Evolutionary conservation across 2,888 invertebrate genomes (phyloP), one percentile per base, ranked within the genome.

Genomic region (Cantharis flavilabris): DNA sequence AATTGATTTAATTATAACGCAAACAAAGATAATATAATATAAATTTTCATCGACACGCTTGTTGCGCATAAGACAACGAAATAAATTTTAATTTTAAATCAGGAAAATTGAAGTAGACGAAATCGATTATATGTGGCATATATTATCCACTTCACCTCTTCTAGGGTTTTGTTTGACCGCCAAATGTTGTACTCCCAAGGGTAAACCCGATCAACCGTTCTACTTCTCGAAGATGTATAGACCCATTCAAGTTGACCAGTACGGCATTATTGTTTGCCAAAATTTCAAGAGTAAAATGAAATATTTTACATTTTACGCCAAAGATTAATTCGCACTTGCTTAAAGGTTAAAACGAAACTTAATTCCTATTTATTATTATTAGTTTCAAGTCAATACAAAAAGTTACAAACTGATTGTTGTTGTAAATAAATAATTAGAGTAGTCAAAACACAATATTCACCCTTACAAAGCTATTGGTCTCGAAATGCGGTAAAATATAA

Each of bases 201-300:
- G 82, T 73, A 73, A 79, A 80, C 80, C 81, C 78, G 79, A 79
- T 79, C 80, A 80, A 82, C 81, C 82, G 80, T 81, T 83, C 79
- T 78, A 82, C 82, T 81, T 82, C 79, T 81, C 80, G 26, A 76
- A 83, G 82, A 83, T 83, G 73, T 82, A 82, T 82, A 79, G 80
- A 79, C 76, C 78, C 79, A 76, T 79, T 82, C 79, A 76, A 81
- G 75, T 77, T 81, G 81, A 80, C 81, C 81, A 79, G 76, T 72
- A 76, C 75, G 76, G 72, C 69, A 76, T 79, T 79, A 79, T 76
- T 78, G 77, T 77, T 76, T 72, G 72, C 73, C 73, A 70, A 78
- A 78, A 77, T 75, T 75, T 72, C 65, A 71, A 67, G 62, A 72
- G 30, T 69, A 49, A 65, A 62, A 75, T 71, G 71, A 72, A 75